Evolutionary conservation across 2,888 invertebrate genomes (phyloP), one percentile per base, ranked within the genome.

Genomic region (Euclidia mi): DNA sequence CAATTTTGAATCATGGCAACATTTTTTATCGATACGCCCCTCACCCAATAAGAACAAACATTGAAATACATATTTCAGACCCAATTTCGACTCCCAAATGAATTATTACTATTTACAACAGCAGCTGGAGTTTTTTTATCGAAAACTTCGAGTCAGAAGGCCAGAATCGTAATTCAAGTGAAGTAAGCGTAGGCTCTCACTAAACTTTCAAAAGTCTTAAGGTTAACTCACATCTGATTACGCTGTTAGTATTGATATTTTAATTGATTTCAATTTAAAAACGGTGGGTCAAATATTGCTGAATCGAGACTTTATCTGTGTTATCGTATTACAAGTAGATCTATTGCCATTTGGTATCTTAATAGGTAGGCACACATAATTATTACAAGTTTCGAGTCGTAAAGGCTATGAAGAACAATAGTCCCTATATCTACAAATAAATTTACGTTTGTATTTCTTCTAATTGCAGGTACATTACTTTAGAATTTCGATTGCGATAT

Each of bases 141-240:
- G 43, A 45, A 68, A 71, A 68, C 41, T 65, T 72, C 12, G 45
- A 35, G 17, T 45, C 43, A 28, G 32, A 31, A 34, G 56, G 53
- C 53, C 59, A 62, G 14, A 66, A 51, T 49, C 68, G 63, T 65
- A 69, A 68, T 65, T 71, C 75, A 68, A 45, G 17, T 49, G 45
- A 53, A 41, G 45, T 59, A 49, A 47, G 31, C 29, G 38, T 47
- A 29, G 38, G 42, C 50, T 49, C 56, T 46, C 63, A 57, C 73
- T 76, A 68, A 72, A 79, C 73, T 72, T 76, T 64, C 12, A 12
- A 28, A 25, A n/a, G 10, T 20, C 1, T 28, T 11, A 32, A 3
- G 32, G 11, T 14, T 14, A 1, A 3, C 14, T 34, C n/a, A 20
- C 12, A 34, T 14, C 12, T 43, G 18, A 17, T 9, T 0, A 6